Conservation (phyloP, 2,888 invertebrate genomes). For the Apodemia duryi region DNA sequence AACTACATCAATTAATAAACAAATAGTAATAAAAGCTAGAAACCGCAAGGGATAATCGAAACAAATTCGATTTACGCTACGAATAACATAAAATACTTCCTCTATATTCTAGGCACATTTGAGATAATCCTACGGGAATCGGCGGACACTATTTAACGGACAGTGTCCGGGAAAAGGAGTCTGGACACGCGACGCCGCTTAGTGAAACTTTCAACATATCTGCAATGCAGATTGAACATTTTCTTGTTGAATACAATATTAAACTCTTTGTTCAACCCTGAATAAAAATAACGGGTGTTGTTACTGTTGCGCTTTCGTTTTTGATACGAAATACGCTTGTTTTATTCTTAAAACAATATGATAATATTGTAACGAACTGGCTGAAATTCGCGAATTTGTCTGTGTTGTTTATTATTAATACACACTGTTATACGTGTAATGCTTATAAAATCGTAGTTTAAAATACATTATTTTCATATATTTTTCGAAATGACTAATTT, state of each 20-base stretch:
- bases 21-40: not conserved
- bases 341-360: too few relatives aligned
- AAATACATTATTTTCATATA: too few relatives aligned
- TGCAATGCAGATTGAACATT: conserved; percentile 6
- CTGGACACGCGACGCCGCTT: not conserved
- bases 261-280: not conserved
- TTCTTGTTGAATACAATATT: not conserved
- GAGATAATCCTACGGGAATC: conserved; percentile 7
- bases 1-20: not conserved
- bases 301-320: not conserved
- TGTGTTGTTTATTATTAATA: too few relatives aligned
- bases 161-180: conserved; percentile 7
- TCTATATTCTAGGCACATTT: conserved; percentile 9
- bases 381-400: too few relatives aligned
- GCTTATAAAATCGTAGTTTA: too few relatives aligned
- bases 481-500: too few relatives aligned
- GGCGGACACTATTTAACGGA: conserved; percentile 11
- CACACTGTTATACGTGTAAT: too few relatives aligned
- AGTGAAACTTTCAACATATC: not conserved
- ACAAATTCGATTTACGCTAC: conserved; percentile 6
- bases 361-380: too few relatives aligned
- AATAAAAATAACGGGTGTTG: not conserved
- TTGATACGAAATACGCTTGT: not conserved
- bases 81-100: conserved; percentile 6
- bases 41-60: not conserved